These are phyloP conservation scores for Rutilus rutilus DNA, from an alignment of 2,113 vertebrate genomes.

Conservation along the genomic window DNA sequence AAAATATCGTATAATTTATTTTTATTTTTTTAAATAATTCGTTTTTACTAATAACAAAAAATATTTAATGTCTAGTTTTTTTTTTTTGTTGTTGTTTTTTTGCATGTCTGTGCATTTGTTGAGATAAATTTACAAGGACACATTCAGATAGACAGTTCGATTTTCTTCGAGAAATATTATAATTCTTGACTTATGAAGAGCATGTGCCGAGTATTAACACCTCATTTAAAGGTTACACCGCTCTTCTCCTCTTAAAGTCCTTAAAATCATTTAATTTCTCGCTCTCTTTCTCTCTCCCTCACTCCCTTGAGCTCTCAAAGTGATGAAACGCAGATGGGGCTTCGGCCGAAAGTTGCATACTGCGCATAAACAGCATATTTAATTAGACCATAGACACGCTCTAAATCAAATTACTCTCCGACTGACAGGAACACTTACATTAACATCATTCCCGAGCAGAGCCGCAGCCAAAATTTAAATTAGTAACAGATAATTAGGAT, in stretches of 20 bases:
- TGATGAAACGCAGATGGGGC: slow-evolving; percentile 82
- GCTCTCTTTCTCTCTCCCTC: slow-evolving; percentile 24
- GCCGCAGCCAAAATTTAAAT: slow-evolving; percentile 85
- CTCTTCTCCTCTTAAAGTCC: slow-evolving; percentile 30
- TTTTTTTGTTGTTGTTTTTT: not conserved
- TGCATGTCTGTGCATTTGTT: not conserved
- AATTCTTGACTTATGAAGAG: not conserved
- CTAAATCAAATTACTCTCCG: slow-evolving; percentile 89
- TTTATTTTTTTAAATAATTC: too few species aligned
- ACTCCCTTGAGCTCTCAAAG: slow-evolving; percentile 61
- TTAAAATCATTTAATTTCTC: slow-evolving; percentile 40
- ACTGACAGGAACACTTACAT: slow-evolving; percentile 87
- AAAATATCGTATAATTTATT: too few species aligned
- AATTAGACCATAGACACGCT: slow-evolving; percentile 82
- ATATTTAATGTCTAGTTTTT: not conserved
- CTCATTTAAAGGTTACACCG: slow-evolving; percentile 50
- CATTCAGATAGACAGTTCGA: not conserved
- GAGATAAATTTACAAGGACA: not conserved
- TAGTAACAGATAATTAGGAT: slow-evolving; percentile 88
- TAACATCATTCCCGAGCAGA: slow-evolving; percentile 82
- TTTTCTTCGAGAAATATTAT: slow-evolving; percentile 11
- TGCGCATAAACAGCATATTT: slow-evolving; percentile 84
- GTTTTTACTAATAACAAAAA: too few species aligned
- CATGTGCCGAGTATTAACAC: slow-evolving; percentile 40
- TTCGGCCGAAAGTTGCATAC: slow-evolving; percentile 77